phyloP scores from a whole-genome alignment of 1,140 invertebrate genomes.

The Babylonia areolata region DNA sequence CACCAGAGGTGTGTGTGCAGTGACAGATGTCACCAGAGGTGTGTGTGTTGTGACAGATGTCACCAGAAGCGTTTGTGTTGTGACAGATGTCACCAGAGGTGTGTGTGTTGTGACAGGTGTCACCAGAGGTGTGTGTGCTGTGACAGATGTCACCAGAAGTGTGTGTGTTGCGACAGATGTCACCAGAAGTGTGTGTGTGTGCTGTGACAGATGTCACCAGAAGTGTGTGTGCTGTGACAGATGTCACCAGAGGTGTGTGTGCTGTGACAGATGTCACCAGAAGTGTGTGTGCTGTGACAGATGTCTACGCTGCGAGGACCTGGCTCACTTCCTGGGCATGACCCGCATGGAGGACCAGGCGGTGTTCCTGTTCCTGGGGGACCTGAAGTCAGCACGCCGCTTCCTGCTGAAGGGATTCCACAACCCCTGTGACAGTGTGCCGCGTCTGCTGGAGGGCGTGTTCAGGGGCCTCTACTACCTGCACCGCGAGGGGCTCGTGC shows the following conservation, averaged over 20 bases:
- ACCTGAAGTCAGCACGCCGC: slow-evolving; percentile 50
- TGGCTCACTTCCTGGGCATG: slow-evolving; percentile 57
- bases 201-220: too few relatives aligned
- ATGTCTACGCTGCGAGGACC: slow-evolving; percentile 39
- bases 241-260: too few relatives aligned
- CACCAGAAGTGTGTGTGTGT: too few relatives aligned
- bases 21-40: too few relatives aligned
- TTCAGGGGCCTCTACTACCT: slow-evolving; percentile 55
- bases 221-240: too few relatives aligned
- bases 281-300: slow-evolving; percentile 30
- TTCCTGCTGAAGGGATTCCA: slow-evolving; percentile 39
- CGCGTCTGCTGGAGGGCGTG: slow-evolving; percentile 40
- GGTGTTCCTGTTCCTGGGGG: slow-evolving; percentile 55
- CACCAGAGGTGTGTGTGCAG: too few relatives aligned
- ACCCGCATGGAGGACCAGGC: slow-evolving; percentile 44
- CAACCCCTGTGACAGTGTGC: slow-evolving; percentile 42
- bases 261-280: too few relatives aligned
- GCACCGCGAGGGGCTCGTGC: slow-evolving; percentile 59
- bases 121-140: too few relatives aligned
- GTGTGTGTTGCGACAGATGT: too few relatives aligned
- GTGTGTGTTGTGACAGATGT: slow-evolving; percentile 41
- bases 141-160: too few relatives aligned
- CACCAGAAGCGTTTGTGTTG: not conserved
- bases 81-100: too few relatives aligned
- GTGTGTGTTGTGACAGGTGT: too few relatives aligned